Conservation (phyloP, 2,888 invertebrate genomes). For the Plemyria rubiginata region DNA sequence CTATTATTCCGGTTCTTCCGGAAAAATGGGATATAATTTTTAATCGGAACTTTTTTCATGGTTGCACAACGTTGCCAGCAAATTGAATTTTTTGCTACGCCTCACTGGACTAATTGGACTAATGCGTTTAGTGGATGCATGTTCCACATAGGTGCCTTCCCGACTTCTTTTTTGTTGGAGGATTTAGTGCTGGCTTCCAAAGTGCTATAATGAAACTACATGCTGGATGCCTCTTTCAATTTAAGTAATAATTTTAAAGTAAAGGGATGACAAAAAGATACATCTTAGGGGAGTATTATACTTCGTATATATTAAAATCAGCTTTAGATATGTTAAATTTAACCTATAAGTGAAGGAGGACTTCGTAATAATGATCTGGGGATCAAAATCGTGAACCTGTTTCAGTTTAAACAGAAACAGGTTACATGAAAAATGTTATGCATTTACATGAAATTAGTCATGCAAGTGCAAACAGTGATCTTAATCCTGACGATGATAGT, state of each 20-base stretch:
- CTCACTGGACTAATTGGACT: slow-evolving; percentile 79
- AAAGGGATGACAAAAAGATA: too few relatives aligned
- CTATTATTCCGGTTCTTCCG: slow-evolving; percentile 67
- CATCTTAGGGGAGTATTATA: too few relatives aligned
- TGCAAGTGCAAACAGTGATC: not conserved
- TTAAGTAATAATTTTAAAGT: not conserved
- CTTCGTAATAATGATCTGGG: too few relatives aligned
- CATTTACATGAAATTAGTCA: not conserved
- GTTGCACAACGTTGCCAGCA: slow-evolving; percentile 67
- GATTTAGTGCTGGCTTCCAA: slow-evolving; percentile 38
- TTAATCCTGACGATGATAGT: not conserved
- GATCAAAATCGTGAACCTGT: too few relatives aligned
- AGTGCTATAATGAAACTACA: slow-evolving; percentile 22
- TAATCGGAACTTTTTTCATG: slow-evolving; percentile 64
- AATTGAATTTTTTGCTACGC: slow-evolving; percentile 82
- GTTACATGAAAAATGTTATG: too few relatives aligned
- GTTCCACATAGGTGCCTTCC: slow-evolving; percentile 45
- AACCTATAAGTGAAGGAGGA: too few relatives aligned
- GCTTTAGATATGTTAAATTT: not conserved
- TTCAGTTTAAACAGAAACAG: too few relatives aligned
- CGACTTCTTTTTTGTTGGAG: slow-evolving; percentile 36
- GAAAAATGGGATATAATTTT: slow-evolving; percentile 79
- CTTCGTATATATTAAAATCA: too few relatives aligned
- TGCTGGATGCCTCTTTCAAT: not conserved
- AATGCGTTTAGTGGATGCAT: slow-evolving; percentile 79